A percentile compares a stretch with the other conserved stretches of the same genome.
Conservation (phyloP, 2,113 vertebrate species). For the Ochotona princeps region DNA sequence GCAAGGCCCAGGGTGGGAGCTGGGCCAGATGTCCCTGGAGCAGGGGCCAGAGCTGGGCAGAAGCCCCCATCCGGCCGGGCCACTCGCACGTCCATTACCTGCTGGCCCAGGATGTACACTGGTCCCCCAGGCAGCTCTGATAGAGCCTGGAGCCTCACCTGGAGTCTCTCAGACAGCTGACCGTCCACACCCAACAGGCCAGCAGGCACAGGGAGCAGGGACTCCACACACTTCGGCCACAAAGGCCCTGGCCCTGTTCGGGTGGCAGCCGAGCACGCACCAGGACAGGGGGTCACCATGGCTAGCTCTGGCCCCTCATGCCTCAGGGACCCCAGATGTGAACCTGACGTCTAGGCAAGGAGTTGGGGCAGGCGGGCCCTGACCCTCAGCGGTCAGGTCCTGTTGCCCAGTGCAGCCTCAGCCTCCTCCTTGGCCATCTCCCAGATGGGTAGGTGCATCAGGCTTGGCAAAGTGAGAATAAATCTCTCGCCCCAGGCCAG, state of each 20-base stretch:
- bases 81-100: background rate
- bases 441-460: background rate
- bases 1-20: background rate
- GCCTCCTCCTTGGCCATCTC: background rate
- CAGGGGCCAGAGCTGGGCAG: background rate
- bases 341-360: no score
- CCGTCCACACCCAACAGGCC: background rate
- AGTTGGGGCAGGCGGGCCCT: no score
- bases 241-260: no score
- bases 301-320: no score
- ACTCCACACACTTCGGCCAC: background rate
- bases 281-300: no score
- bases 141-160: background rate
- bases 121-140: background rate
- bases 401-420: background rate
- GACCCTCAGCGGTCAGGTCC: background rate
- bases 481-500: background rate
- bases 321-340: no score
- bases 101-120: no score
- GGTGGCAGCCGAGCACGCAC: no score
- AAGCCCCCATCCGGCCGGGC: background rate
- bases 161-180: background rate
- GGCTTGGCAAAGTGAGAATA: background rate
- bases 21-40: background rate
- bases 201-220: no score